phyloP scores from a whole-genome alignment of 2,888 invertebrate genomes.

The Scrobipalpa costella region DNA sequence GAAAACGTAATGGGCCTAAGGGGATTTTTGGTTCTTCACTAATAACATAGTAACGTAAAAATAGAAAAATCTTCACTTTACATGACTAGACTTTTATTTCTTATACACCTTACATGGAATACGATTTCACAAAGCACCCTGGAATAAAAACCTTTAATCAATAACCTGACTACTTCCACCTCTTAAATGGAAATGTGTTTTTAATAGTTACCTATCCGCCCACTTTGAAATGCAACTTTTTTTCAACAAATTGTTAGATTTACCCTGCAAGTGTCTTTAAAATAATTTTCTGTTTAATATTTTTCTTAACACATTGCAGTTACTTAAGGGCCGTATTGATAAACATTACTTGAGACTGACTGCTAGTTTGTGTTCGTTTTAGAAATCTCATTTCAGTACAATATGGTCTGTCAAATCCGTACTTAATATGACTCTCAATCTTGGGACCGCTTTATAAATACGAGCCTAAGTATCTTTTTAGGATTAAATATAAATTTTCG shows the following conservation, averaged over 20 bases:
- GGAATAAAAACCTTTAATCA: background rate
- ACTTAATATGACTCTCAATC: no score
- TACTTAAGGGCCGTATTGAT: background rate
- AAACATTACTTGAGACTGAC: no score
- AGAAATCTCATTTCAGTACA: no score
- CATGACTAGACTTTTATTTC: no score
- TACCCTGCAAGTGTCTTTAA: background rate
- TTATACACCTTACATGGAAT: no score
- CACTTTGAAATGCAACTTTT: slow-evolving; percentile 2
- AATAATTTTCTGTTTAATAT: background rate
- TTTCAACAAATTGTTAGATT: background rate
- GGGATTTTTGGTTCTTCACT: no score
- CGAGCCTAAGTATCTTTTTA: background rate
- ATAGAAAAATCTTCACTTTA: no score
- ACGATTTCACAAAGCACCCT: background rate
- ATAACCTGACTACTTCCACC: slow-evolving; percentile 16
- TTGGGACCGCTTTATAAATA: no score
- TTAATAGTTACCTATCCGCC: slow-evolving; percentile 16
- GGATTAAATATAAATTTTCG: background rate
- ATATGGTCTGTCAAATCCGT: no score
- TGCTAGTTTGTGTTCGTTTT: no score
- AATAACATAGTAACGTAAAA: no score
- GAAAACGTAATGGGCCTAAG: no score
- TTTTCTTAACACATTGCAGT: background rate
- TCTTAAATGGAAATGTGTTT: slow-evolving; percentile 9